phyloP scores from a whole-genome alignment of 2,113 vertebrate genomes.

The Osmerus eperlanus region DNA sequence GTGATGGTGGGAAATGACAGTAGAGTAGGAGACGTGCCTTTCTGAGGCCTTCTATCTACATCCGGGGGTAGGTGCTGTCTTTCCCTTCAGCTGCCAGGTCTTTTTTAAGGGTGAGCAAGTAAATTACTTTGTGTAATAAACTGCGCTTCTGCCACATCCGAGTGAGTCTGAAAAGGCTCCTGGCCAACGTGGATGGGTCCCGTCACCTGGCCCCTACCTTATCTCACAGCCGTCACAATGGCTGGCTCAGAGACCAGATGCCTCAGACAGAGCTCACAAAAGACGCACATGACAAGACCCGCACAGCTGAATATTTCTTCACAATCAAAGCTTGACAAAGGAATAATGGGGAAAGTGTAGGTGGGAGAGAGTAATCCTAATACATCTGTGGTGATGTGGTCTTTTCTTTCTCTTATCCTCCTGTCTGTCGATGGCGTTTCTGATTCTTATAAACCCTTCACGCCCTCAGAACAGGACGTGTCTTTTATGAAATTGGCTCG shows the following conservation, averaged over 20 bases:
- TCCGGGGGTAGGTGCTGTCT: too few species aligned
- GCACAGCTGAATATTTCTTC: conserved; percentile 56
- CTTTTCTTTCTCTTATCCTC: conserved; percentile 45
- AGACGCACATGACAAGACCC: conserved; percentile 47
- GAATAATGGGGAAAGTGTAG: conserved; percentile 42
- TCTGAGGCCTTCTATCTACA: too few species aligned
- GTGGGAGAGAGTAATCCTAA: conserved; percentile 56
- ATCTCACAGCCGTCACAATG: conserved; percentile 51
- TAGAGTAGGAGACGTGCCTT: too few species aligned
- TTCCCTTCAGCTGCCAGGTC: conserved; percentile 2
- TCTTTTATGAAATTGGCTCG: conserved; percentile 55
- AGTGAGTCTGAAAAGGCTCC: not conserved
- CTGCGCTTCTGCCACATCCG: conserved; percentile 24
- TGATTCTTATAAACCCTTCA: conserved; percentile 51
- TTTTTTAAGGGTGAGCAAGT: conserved; percentile 17
- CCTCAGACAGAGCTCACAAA: conserved; percentile 44
- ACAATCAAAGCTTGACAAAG: conserved; percentile 64
- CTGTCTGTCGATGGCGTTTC: conserved; percentile 62
- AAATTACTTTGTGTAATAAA: conserved; percentile 25
- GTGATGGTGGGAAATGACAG: too few species aligned
- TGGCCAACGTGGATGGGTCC: conserved; percentile 36
- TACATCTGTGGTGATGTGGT: conserved; percentile 54
- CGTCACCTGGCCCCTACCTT: conserved; percentile 55
- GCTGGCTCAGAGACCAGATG: conserved; percentile 44
- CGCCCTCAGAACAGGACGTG: conserved; percentile 27